Base-by-base conservation (phyloP, 2,797 vertebrate species). In the Taenioides sp. region DNA sequence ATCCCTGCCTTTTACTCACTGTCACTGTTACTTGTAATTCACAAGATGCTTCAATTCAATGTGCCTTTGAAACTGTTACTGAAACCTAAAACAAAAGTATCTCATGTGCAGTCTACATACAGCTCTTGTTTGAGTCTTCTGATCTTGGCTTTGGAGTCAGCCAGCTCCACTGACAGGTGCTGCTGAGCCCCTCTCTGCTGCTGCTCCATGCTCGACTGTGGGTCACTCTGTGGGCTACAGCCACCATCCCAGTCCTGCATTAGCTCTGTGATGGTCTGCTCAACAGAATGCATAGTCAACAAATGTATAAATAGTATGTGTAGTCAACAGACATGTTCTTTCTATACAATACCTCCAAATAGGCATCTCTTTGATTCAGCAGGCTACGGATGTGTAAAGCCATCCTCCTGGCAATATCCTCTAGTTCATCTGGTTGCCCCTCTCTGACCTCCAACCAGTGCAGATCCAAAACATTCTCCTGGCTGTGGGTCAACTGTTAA, bases 121-220 rank as follows among this genome's bases (percentile, higher is more conserved):
- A 98, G 91, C 84, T 98, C 97, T 81, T 98, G 96, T 73, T 96
- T 93, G 16, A 97, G 95, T 74, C 96, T 88, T 84, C 96, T 93
- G 86, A 97, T 96, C 86, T 96, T 98, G 80, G 96, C 96, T 87
- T 98, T 98, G 62, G 95, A 95, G 79, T 97, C 96, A 11, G 96
- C 97, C 52, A 98, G 90, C 86, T 98, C 96, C 73, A 98, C 97
- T 0, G 94, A 95, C 65, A 98, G 91, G 89, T 98, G 97, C 68
- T 98, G 96, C 71, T 95, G 93, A 83, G 95, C 67, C 89, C 92
- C 86, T 64, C 90, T 74, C 79, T 94, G 91, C 90, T 90, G 83
- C 92, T 90, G 83, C 86, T 94, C 89, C 92, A 84, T 80, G 79
- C 73, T 84, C 68, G 89, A 74, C 90, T 91, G 34, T 74, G 84